A percentile compares a stretch with the other conserved stretches of the same genome.
Evolutionary conservation across 2,888 invertebrate genomes (phyloP).

Genomic region (Dione vanillae): DNA sequence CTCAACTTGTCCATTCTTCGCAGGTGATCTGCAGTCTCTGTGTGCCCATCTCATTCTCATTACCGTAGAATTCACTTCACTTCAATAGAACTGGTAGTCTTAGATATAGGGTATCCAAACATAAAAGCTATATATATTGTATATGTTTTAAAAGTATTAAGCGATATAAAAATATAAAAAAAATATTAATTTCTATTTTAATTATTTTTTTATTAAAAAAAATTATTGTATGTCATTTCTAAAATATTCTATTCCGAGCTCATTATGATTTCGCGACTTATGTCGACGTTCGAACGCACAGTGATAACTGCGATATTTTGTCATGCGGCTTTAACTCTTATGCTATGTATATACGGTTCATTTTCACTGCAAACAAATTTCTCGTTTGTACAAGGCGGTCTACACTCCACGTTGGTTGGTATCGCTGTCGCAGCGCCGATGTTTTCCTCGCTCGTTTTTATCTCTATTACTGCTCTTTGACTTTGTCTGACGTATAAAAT

Average conservation of each 20-base stretch:
- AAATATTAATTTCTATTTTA: not conserved
- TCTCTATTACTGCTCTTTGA: constrained; percentile 80
- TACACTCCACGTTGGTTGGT: constrained; percentile 47
- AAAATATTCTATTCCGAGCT: constrained; percentile 43
- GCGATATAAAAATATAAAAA: too few relatives aligned
- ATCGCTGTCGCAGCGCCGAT: constrained; percentile 55
- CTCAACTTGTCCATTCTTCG: constrained; percentile 30
- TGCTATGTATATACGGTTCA: not conserved
- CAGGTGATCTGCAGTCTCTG: constrained; percentile 41
- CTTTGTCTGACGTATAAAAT: constrained; percentile 72
- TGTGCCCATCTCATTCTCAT: constrained; percentile 47
- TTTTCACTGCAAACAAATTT: constrained; percentile 33
- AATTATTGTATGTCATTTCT: constrained; percentile 27
- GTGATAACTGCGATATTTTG: constrained; percentile 25
- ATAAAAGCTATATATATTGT: not conserved
- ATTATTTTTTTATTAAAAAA: not conserved
- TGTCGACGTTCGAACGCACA: constrained; percentile 36
- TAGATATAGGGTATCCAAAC: not conserved
- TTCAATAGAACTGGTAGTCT: constrained; percentile 37
- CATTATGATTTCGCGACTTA: constrained; percentile 52
- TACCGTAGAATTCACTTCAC: constrained; percentile 14
- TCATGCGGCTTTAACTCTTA: constrained; percentile 33
- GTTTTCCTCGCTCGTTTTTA: constrained; percentile 77
- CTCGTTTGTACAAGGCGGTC: constrained; percentile 41
- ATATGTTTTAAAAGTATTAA: too few relatives aligned